Conservation (phyloP, 2,888 invertebrate species). For the Sisyra terminalis region DNA sequence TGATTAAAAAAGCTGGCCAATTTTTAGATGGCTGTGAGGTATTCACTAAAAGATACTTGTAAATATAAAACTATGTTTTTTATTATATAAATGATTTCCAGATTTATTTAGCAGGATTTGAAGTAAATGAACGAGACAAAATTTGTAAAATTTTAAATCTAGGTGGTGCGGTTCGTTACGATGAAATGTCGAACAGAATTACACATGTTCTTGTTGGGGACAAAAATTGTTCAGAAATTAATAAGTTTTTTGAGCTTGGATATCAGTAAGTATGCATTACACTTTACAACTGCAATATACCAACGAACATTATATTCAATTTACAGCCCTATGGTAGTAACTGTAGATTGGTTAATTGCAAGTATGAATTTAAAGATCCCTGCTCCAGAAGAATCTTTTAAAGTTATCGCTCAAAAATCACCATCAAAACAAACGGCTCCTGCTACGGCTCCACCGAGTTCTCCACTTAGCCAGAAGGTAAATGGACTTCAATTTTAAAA, state of each 20-base stretch:
- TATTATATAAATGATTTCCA: too few species aligned
- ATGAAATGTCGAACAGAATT: slow-evolving; percentile 54
- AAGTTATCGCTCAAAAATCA: slow-evolving; percentile 10
- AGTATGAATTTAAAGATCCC: slow-evolving; percentile 46
- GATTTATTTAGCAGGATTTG: slow-evolving; percentile 55
- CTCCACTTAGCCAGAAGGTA: slow-evolving; percentile 44
- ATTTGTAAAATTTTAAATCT: slow-evolving; percentile 51
- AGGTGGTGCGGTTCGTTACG: slow-evolving; percentile 71
- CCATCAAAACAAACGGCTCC: background rate
- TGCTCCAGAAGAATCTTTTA: slow-evolving; percentile 32
- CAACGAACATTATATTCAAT: slow-evolving; percentile 1
- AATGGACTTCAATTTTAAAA: background rate
- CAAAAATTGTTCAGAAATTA: slow-evolving; percentile 29
- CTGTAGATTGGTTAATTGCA: slow-evolving; percentile 56
- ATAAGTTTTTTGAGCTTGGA: slow-evolving; percentile 18
- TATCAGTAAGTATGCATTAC: slow-evolving; percentile 10
- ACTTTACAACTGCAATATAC: background rate
- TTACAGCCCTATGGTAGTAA: slow-evolving; percentile 42
- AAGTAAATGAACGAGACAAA: slow-evolving; percentile 43
- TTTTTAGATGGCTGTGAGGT: slow-evolving; percentile 77
- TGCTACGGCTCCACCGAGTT: slow-evolving; percentile 28
- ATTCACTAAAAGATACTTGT: too few species aligned
- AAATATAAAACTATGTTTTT: background rate
- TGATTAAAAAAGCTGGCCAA: slow-evolving; percentile 54
- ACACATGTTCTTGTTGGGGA: slow-evolving; percentile 69